These are phyloP conservation scores for Graphium colonna DNA, from an alignment of 2,888 invertebrate species.

Conservation along the genomic window DNA sequence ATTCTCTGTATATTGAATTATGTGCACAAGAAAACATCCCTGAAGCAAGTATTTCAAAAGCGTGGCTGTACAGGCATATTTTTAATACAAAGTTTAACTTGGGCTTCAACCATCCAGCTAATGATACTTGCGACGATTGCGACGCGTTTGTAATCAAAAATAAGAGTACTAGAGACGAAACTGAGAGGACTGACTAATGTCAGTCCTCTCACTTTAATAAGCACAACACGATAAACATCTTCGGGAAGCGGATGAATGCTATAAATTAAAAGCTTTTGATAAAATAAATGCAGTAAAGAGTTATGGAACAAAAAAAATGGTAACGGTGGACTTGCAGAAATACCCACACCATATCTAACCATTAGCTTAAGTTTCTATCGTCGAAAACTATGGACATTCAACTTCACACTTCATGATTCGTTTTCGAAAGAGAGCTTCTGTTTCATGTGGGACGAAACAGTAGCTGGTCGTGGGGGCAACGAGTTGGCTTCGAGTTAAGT, in stretches of 20 bases:
- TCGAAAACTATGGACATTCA: background rate
- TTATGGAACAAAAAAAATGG: background rate
- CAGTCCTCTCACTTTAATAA: no score
- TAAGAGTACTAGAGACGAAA: background rate
- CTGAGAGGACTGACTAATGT: background rate
- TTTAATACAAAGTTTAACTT: background rate
- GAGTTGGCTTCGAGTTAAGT: background rate
- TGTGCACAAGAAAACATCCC: background rate
- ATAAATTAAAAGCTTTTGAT: background rate
- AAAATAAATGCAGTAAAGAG: background rate
- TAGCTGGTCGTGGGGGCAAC: background rate
- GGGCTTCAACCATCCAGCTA: background rate
- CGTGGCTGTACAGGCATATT: background rate
- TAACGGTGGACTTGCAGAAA: background rate
- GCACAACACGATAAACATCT: background rate
- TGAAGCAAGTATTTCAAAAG: background rate
- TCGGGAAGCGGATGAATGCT: background rate
- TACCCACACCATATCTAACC: background rate
- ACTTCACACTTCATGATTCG: background rate
- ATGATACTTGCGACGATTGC: background rate
- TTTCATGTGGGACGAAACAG: background rate
- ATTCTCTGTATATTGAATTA: background rate
- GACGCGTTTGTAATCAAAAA: background rate
- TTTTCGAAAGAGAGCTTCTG: background rate
- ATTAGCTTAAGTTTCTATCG: background rate